Conservation (phyloP, 2,113 vertebrate genomes). For the Athene noctua region DNA sequence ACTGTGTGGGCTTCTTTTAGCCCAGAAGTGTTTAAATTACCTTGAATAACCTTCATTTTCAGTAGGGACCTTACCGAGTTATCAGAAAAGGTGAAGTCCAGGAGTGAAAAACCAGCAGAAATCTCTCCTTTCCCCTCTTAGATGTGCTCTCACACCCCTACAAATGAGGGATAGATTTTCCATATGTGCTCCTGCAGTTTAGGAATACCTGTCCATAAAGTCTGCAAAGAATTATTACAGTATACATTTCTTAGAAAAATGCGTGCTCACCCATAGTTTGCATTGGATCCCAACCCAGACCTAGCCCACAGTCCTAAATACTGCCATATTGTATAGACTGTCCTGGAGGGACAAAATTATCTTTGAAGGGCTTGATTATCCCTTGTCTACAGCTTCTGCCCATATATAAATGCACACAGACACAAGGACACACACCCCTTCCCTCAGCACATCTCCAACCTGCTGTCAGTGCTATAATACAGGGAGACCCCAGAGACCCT, state of each 20-base stretch:
- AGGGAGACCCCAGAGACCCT: background rate
- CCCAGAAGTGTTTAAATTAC: background rate
- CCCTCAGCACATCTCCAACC: background rate
- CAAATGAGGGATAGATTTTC: background rate
- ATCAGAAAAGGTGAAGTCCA: background rate
- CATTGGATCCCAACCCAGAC: background rate
- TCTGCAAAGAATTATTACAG: background rate
- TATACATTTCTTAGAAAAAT: background rate
- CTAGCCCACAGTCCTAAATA: background rate
- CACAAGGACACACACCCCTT: accelerated
- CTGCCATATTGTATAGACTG: background rate
- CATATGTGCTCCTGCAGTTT: background rate
- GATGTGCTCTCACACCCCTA: background rate
- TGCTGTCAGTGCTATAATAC: background rate
- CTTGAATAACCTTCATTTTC: background rate
- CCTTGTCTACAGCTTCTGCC: background rate
- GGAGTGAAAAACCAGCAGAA: background rate
- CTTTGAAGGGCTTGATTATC: background rate
- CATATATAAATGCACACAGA: background rate
- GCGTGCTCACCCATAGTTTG: background rate
- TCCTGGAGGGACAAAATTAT: background rate
- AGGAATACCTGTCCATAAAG: background rate
- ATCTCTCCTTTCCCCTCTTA: background rate
- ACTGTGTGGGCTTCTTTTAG: background rate
- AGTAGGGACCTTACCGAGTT: background rate